Evolutionary conservation across 2,888 invertebrate species (phyloP), one percentile per base, ranked within the genome.

Genomic region (Perizoma affinitatum): DNA sequence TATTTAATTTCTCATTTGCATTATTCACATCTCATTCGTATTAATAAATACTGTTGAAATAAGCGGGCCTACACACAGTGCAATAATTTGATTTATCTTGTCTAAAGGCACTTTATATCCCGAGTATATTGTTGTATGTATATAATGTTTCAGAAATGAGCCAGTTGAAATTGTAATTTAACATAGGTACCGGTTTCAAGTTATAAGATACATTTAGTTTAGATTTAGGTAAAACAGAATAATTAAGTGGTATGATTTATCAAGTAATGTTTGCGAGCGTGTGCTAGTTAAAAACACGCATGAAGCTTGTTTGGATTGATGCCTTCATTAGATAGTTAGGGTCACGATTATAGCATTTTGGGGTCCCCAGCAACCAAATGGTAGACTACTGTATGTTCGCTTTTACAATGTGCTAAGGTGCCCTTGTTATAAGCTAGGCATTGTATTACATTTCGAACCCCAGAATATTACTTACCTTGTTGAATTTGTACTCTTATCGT

Each of bases 41-140:
- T 8, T 42, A 36, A 49, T 53, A 53, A 36, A 49, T 53, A 53
- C 63, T 60, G 38, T 57, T 54, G 46, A 52, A 42, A 52, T 44
- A 44, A 53, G 47, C 59, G 55, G 59, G 67, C 65, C 61, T 65
- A 36, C 52, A 59, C 53, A 65, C 65, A 67, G 71, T 79, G 79
- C 75, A 79, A 78, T 77, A 72, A 71, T 66, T 69, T 53, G 53
- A 60, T 67, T 64, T 51, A 62, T 22, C 22, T 22, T 65, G 62
- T 67, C 68, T 70, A 71, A 66, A 65, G 62, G 61, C 60, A 67
- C 62, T 58, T 8, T 43, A 47, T 54, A 42, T 42, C 4, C n/a
- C 75, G 68, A 77, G 74, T 75, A 74, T 82, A 79, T 83, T 82
- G 80, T 86, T 90, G 82, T 90, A 84, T 91, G 91, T 90, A 91